phyloP scores from a whole-genome alignment of 2,888 invertebrate genomes.

The Hypsopygia costalis region DNA sequence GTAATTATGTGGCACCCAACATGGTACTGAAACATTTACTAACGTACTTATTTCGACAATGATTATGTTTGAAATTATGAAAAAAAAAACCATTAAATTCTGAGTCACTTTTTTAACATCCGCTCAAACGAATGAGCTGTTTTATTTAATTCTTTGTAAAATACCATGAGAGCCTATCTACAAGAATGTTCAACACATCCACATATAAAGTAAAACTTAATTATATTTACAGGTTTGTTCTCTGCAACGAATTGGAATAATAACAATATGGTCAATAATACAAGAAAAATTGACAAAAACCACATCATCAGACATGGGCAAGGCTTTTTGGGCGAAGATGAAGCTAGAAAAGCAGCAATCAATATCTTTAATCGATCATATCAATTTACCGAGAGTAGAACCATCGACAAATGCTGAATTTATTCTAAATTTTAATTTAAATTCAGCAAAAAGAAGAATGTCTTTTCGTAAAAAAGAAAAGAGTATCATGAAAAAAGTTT shows the following conservation, averaged over 20 bases:
- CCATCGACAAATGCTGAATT: constrained; percentile 13
- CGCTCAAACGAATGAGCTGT: too few species aligned
- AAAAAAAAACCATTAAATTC: too few species aligned
- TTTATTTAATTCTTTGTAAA: too few species aligned
- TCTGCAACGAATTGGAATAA: constrained; percentile 52
- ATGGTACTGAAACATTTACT: too few species aligned
- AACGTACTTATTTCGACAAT: too few species aligned
- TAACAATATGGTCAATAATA: constrained; percentile 62
- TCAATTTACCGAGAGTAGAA: constrained; percentile 30
- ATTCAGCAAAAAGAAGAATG: constrained; percentile 53
- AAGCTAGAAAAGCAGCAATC: constrained; percentile 52
- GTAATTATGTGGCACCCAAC: too few species aligned
- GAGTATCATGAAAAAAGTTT: constrained; percentile 21
- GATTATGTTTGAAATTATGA: too few species aligned
- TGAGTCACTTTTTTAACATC: too few species aligned
- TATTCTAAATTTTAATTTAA: constrained; percentile 46
- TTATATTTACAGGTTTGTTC: constrained; percentile 43
- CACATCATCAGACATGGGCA: constrained; percentile 46
- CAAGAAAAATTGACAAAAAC: constrained; percentile 43
- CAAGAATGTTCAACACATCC: too few species aligned
- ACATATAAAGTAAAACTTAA: too few species aligned
- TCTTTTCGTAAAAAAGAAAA: constrained; percentile 43
- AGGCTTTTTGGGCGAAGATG: constrained; percentile 63
- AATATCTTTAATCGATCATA: constrained; percentile 42
- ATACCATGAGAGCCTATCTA: too few species aligned